Evolutionary conservation across 2,888 invertebrate species (phyloP).

Genomic region (Petrolisthes cinctipes): DNA sequence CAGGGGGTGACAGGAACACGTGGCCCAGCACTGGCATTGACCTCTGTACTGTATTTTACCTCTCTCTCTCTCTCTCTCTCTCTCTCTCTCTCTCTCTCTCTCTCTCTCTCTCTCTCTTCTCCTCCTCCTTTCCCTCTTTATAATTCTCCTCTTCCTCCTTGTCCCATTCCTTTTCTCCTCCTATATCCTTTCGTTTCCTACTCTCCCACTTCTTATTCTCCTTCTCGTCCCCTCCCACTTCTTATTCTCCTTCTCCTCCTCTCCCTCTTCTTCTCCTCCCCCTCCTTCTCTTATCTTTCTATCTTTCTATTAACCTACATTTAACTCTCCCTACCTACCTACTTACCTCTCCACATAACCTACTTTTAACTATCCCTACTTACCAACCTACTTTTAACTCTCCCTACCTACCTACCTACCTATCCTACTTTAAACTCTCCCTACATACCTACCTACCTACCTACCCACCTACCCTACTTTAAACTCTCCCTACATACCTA

Average conservation of each 20-base stretch:
- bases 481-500: neutral
- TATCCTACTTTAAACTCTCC: neutral
- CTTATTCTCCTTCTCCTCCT: neutral
- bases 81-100: no score
- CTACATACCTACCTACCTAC: no score
- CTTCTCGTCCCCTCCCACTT: neutral
- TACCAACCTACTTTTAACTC: neutral
- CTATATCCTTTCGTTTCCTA: neutral
- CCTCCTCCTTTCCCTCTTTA: neutral
- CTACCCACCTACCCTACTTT: neutral
- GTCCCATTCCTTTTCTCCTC: neutral
- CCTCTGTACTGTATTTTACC: neutral
- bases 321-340: neutral
- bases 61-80: no score
- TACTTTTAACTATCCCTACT: neutral
- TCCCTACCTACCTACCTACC: no score
- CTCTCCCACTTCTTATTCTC: neutral
- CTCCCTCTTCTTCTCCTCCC: constrained; percentile 3
- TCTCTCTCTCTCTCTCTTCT: no score
- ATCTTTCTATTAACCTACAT: neutral
- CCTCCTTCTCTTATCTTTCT: neutral
- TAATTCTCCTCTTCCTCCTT: neutral
- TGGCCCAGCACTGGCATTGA: no score
- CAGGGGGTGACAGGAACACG: no score
- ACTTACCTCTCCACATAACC: neutral